Base-by-base conservation (phyloP, 2,797 vertebrate genomes). In the Meriones psammophilus region DNA sequence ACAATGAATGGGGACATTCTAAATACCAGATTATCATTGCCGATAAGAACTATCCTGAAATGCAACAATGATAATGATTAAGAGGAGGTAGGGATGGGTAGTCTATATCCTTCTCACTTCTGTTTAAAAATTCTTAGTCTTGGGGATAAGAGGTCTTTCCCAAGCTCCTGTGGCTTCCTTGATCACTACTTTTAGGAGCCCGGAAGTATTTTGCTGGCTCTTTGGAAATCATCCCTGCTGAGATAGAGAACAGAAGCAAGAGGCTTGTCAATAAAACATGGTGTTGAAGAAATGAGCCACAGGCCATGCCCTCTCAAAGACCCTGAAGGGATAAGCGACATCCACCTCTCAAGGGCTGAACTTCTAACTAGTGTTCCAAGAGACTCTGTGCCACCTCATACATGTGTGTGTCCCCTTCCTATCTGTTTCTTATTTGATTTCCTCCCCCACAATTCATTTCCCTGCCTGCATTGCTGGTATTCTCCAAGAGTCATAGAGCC, bases 371-470 rank as follows among this genome's bases (percentile, higher is more conserved):
- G 96, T 84, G 88, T 90, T 97, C 94, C 36, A 96, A 88, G 36
- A 79, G 91, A 88, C 62, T 93, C 94, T 96, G 87, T 79, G 96
- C 18, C 20, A 14, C 20, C 54, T 98, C 94, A 96, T 90, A 95
- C 80, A 84, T 92, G 95, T 76, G 58, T 22, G 2, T 18, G 20
- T 50, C 8, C 39, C 46, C 62, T 26, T 74, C 92, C 95, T 73
- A 73, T 73, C 71, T 96, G 95, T 96, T 96, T 80, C 83, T 88
- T 26, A 94, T 96, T 97, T 83, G 96, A 98, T 96, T 97, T 97
- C 89, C 87, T 56, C 97, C 97, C 92, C 54, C 69, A 87, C 85
- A 69, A 85, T 93, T 95, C 36, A 33, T 85, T 0, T 0, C 73
- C 94, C 85, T 76, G 80, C n/a, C 80, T 92, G 88, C 88, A 96